Evolutionary conservation across 2,113 vertebrate genomes (phyloP).

Genomic region (Gnathonemus longibarbis): DNA sequence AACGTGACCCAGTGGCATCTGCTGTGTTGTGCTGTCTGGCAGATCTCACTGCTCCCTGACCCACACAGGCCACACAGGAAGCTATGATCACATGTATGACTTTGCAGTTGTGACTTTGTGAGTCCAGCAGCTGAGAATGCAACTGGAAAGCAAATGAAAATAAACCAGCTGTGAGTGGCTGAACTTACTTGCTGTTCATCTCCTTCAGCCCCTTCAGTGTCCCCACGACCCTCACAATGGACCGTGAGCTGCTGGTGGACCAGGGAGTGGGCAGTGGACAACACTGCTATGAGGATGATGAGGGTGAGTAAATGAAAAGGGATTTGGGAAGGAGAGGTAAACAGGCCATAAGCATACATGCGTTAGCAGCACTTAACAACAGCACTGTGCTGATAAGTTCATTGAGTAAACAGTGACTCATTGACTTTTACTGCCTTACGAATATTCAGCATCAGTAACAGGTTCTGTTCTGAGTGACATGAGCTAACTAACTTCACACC

Average conservation of each 20-base stretch:
- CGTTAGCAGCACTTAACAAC: not conserved
- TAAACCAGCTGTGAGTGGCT: too few species aligned
- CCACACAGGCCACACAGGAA: not conserved
- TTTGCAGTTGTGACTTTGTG: not conserved
- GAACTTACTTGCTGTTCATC: not conserved
- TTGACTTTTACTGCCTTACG: not conserved
- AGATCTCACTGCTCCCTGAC: not conserved
- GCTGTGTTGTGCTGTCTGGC: not conserved
- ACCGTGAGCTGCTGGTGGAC: slow-evolving; percentile 60
- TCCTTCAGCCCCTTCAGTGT: accelerated
- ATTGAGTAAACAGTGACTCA: not conserved
- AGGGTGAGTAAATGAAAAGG: slow-evolving; percentile 55
- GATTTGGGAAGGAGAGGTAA: not conserved
- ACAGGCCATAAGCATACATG: not conserved
- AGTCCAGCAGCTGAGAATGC: not conserved
- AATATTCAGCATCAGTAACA: not conserved
- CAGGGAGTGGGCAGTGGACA: slow-evolving; percentile 53
- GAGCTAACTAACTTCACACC: not conserved
- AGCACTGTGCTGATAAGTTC: not conserved
- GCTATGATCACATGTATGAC: not conserved
- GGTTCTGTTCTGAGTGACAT: not conserved
- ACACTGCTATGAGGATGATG: slow-evolving; percentile 73
- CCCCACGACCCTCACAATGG: slow-evolving; percentile 56
- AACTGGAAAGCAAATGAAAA: not conserved
- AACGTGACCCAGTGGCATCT: not conserved